These are phyloP conservation scores for Ianthella basta DNA, from an alignment of 37 sponge, comb jelly and placozoan species.

Conservation along the genomic window DNA sequence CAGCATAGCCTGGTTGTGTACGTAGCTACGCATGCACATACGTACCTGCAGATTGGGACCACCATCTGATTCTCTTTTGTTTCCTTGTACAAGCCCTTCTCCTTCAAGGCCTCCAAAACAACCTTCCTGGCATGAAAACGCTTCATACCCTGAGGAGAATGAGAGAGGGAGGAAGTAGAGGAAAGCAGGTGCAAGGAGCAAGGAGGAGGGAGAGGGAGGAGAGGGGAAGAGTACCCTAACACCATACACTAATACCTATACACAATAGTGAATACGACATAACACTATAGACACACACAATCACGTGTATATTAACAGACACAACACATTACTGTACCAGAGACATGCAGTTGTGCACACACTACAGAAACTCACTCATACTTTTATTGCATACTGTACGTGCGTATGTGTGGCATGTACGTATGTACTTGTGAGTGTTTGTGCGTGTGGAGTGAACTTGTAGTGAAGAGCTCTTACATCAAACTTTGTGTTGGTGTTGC, in stretches of 20 bases:
- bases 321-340: not conserved
- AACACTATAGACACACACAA: not conserved
- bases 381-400: too few relatives aligned
- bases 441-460: constrained; percentile 38
- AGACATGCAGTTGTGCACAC: not conserved
- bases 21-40: not conserved
- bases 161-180: not conserved
- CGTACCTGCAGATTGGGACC: constrained; percentile 88
- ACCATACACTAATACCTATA: too few relatives aligned
- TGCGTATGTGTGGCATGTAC: not conserved
- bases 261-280: too few relatives aligned
- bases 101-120: constrained; percentile 92
- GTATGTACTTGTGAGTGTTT: too few relatives aligned
- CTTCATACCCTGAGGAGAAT: constrained; percentile 82
- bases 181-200: too few relatives aligned
- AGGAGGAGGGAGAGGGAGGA: too few relatives aligned
- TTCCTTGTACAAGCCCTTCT: constrained; percentile 85
- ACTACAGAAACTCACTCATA: too few relatives aligned
- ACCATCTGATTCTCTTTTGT: constrained; percentile 92
- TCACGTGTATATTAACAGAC: not conserved
- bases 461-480: constrained; percentile 27
- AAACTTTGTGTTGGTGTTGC: constrained; percentile 74
- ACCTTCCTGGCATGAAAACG: constrained; percentile 89
- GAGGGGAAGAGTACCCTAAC: too few relatives aligned
- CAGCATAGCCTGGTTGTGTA: too few relatives aligned